Percentiles rank a stretch among this genome's conserved stretches.
Conservation (phyloP, 2,113 vertebrate genomes). For the Orcinus orca region DNA sequence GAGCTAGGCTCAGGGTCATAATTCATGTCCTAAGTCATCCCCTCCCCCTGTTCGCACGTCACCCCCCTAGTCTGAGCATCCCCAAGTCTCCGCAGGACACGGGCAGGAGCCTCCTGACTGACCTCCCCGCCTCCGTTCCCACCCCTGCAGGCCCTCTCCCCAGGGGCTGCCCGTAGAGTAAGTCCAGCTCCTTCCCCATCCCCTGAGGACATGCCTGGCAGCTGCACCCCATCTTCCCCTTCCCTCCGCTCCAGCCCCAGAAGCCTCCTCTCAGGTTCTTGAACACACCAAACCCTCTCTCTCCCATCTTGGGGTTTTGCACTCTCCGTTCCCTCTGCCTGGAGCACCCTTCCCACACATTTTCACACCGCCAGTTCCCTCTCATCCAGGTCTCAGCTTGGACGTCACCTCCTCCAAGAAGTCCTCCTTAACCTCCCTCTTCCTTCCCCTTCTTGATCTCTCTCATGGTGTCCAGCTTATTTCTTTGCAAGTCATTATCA, state of each 20-base stretch:
- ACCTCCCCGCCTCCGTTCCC: background rate
- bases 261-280: background rate
- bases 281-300: background rate
- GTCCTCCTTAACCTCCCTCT: background rate
- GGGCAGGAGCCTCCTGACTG: background rate
- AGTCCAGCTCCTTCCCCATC: background rate
- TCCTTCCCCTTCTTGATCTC: background rate
- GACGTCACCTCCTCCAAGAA: background rate
- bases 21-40: background rate
- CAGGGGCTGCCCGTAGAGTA: background rate
- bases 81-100: background rate
- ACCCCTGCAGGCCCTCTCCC: background rate
- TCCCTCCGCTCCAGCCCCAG: background rate
- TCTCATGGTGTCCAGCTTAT: background rate
- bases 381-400: background rate
- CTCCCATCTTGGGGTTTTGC: background rate
- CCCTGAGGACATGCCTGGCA: background rate
- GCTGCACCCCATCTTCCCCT: rapidly evolving
- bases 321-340: background rate
- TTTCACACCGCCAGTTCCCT: background rate
- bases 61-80: background rate
- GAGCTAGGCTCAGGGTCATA: background rate
- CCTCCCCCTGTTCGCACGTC: background rate
- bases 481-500: background rate
- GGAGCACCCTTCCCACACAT: background rate